Percentiles rank a stretch among this genome's conserved stretches.
Evolutionary conservation across 2,888 invertebrate species (phyloP).

Genomic region (Bruchidius siliquastri): DNA sequence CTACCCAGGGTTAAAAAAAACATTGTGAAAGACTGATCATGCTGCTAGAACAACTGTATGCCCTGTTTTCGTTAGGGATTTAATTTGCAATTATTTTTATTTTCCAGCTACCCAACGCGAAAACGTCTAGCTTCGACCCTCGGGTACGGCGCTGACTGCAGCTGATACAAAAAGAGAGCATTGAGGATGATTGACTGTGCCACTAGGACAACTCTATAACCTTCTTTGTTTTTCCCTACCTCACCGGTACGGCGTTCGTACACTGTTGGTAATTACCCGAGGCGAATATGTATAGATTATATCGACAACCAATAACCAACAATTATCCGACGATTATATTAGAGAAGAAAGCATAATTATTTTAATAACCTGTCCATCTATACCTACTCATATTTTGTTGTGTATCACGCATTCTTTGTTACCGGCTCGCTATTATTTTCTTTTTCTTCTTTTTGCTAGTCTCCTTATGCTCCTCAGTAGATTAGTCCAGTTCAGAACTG

Average conservation of each 20-base stretch:
- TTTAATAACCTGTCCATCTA: constrained; percentile 22
- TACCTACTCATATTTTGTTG: constrained; percentile 9
- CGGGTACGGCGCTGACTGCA: background rate
- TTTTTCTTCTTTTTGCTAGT: background rate
- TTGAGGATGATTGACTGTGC: constrained; percentile 20
- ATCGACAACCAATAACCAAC: constrained; percentile 25
- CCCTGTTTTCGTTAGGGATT: too few species aligned
- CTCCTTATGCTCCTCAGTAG: background rate
- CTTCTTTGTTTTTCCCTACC: constrained; percentile 6
- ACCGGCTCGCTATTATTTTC: constrained; percentile 9
- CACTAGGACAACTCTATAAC: constrained; percentile 20
- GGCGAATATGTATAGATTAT: constrained; percentile 24
- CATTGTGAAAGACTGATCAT: too few species aligned
- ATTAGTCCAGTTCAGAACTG: background rate
- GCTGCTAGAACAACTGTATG: too few species aligned
- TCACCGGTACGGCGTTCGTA: background rate
- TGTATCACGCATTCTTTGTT: constrained; percentile 2
- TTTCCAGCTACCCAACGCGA: too few species aligned
- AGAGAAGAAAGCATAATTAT: constrained; percentile 25
- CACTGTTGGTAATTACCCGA: constrained; percentile 19
- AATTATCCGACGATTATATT: constrained; percentile 24
- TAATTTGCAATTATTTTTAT: too few species aligned
- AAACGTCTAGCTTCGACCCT: background rate
- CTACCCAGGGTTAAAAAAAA: too few species aligned
- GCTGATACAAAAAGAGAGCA: background rate